phyloP scores from a whole-genome alignment of 2,113 vertebrate species.

The cattle (Bos taurus) region ARS-UCD2.0 NC_037328.1:120003001-120003500 shows the following conservation, averaged over 20 bases:
- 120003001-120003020: background rate
- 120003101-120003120: background rate
- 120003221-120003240: background rate
- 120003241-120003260: background rate
- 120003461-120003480: slow-evolving; percentile 64
- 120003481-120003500: slow-evolving; percentile 39
- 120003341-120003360: slow-evolving; percentile 34
- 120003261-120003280: background rate
- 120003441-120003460: slow-evolving; percentile 12
- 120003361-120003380: slow-evolving; percentile 23
- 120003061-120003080: background rate
- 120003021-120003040: background rate
- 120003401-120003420: slow-evolving; percentile 39
- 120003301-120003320: background rate
- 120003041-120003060: background rate
- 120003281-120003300: background rate
- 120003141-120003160: background rate
- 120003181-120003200: background rate
- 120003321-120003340: slow-evolving; percentile 16
- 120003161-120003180: background rate
- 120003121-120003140: background rate
- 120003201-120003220: background rate
- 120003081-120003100: background rate
- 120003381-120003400: slow-evolving; percentile 46
- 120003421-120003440: slow-evolving; percentile 37